Conservation (phyloP, 2,113 vertebrate species). For the Dunckerocampus dactyliophorus region DNA sequence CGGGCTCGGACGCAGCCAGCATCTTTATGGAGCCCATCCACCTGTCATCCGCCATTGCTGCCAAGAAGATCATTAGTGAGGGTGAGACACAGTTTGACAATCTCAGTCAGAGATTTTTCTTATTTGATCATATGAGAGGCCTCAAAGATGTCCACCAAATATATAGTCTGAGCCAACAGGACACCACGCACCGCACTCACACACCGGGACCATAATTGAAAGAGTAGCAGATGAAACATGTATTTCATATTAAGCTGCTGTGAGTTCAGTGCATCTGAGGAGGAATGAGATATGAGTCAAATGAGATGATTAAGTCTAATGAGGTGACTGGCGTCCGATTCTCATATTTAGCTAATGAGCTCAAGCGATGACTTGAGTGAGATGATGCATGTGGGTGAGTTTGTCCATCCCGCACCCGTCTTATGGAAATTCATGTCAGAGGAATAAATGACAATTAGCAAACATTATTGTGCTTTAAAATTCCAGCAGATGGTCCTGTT, state of each 20-base stretch:
- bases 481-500: too few species aligned
- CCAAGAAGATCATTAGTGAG: slow-evolving; percentile 91
- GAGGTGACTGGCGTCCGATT: background rate
- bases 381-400: background rate
- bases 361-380: background rate
- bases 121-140: background rate
- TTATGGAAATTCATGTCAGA: background rate
- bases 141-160: background rate
- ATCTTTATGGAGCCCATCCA: slow-evolving; percentile 98
- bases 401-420: background rate
- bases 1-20: slow-evolving; percentile 85
- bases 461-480: background rate
- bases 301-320: background rate
- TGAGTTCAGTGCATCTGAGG: background rate
- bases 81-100: slow-evolving; percentile 71
- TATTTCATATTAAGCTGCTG: background rate
- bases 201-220: background rate
- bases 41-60: slow-evolving; percentile 86
- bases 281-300: background rate
- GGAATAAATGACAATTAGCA: background rate
- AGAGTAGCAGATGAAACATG: slow-evolving; percentile 1
- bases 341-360: background rate
- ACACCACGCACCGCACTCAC: background rate
- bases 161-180: background rate
- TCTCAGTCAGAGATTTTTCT: background rate